Base-by-base conservation (phyloP, 2,888 invertebrate species). In the Cylindroiulus punctatus region DNA sequence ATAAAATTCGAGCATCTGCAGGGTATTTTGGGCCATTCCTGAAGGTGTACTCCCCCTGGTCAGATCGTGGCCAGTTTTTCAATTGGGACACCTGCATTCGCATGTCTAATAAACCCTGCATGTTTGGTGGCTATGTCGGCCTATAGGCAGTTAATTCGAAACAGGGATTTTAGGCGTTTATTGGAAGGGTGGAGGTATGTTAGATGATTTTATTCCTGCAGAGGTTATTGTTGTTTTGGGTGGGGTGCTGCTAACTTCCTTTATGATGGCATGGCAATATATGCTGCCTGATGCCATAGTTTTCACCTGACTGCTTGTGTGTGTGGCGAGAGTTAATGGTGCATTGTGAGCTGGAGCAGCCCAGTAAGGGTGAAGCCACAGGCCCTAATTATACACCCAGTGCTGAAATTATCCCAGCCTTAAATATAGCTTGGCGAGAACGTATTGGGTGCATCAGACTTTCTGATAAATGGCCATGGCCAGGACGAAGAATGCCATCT, bases 171-270 rank as follows among this genome's bases (percentile, higher is more conserved):
- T 26, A 26, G 22, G 26, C 65, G 65, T 65, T 65, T 65, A 65
- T 65, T 65, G 65, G 65, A 65, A 65, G 65, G 65, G 65, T 65
- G 65, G 65, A 65, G 22, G 65, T 5, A 10, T 65, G 26, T 65
- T 65, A 8, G 65, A 65, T 65, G 22, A 65, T 65, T 65, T 65
- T 65, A 65, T 65, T 65, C 26, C 65, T 65, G 65, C 65, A 65
- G 26, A 65, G 65, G 65, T 65, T 65, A 65, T 65, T 65, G 65
- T 65, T 65, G 26, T 19, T 65, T 65, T 65, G 65, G 65, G 65
- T 65, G 65, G 65, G 26, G 65, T 65, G 65, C 65, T 10, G 22
- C 22, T 65, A 65, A 65, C 65, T 65, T 65, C 65, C 65, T 65
- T 65, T 65, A 65, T 65, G 65, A 26, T 26, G 65, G 65, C 65